phyloP scores from a whole-genome alignment of 2,797 vertebrate genomes.

The Naso thynnoides region DNA sequence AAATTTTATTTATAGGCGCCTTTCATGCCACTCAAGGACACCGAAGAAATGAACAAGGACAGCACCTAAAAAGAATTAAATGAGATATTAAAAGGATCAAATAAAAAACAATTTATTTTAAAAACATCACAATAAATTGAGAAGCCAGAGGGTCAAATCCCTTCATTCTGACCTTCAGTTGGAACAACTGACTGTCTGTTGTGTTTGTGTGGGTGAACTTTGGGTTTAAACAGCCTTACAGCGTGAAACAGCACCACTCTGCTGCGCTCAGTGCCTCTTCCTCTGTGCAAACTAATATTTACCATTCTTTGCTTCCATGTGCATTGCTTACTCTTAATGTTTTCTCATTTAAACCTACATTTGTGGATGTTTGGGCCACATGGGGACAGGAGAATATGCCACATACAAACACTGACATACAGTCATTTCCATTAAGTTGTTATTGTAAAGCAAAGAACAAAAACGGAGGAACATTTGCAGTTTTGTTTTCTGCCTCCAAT shows the following conservation, averaged over 20 bases:
- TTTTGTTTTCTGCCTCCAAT: neutral
- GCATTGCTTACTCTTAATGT: neutral
- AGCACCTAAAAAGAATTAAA: neutral
- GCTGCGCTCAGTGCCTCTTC: conserved; percentile 9
- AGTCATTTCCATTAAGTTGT: neutral
- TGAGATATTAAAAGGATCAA: neutral
- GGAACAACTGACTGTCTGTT: neutral
- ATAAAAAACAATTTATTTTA: neutral
- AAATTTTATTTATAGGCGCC: too few species aligned
- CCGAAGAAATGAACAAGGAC: neutral
- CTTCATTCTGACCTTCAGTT: neutral
- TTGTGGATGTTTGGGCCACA: neutral
- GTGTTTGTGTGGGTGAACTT: neutral
- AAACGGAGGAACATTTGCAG: neutral
- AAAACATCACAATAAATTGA: neutral
- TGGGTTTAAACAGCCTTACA: conserved; percentile 7
- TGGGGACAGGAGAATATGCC: neutral
- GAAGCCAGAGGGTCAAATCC: too few species aligned
- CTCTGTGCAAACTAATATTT: neutral
- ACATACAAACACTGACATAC: neutral
- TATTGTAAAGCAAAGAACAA: neutral
- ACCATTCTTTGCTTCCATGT: too few species aligned
- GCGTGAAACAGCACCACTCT: neutral
- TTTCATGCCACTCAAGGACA: too few species aligned
- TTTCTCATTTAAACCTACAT: conserved; percentile 3